These are phyloP conservation scores for Thamnophis elegans DNA, from an alignment of 2,797 vertebrate genomes.

Conservation along the genomic window DNA sequence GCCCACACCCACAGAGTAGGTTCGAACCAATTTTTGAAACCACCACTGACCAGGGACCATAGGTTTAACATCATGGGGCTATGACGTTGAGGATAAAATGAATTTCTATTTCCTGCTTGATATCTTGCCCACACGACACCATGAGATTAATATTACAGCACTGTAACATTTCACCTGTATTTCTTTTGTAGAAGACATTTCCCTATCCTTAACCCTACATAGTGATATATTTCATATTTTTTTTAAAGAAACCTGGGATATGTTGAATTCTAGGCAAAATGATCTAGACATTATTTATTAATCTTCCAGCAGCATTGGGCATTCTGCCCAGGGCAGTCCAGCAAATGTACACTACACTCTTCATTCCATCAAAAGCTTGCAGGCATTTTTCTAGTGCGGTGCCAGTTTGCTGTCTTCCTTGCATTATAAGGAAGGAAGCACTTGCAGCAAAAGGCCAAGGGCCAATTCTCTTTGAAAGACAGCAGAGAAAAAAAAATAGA, in stretches of 20 bases:
- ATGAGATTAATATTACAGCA: conserved; percentile 33
- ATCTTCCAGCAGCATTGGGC: background rate
- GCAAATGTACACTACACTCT: background rate
- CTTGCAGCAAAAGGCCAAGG: background rate
- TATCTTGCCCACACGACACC: conserved; percentile 5
- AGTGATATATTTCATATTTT: background rate
- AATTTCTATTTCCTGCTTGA: conserved; percentile 29
- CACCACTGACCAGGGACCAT: too few species aligned
- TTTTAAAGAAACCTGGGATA: background rate
- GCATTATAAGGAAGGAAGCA: background rate
- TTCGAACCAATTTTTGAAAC: too few species aligned
- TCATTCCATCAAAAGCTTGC: conserved; percentile 22
- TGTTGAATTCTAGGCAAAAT: background rate
- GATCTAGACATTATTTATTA: background rate
- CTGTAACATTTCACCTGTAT: conserved; percentile 9
- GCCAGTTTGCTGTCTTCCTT: background rate
- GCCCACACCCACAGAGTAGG: too few species aligned
- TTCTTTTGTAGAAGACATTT: background rate
- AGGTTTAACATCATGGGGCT: background rate
- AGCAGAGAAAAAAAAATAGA: background rate
- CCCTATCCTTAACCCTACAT: conserved; percentile 1
- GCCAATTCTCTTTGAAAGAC: background rate
- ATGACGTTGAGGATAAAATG: conserved; percentile 32
- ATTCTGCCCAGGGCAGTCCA: background rate
- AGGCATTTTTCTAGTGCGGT: background rate